Conservation (phyloP, 1,140 invertebrate genomes). For the Nasonia longicornis region DNA sequence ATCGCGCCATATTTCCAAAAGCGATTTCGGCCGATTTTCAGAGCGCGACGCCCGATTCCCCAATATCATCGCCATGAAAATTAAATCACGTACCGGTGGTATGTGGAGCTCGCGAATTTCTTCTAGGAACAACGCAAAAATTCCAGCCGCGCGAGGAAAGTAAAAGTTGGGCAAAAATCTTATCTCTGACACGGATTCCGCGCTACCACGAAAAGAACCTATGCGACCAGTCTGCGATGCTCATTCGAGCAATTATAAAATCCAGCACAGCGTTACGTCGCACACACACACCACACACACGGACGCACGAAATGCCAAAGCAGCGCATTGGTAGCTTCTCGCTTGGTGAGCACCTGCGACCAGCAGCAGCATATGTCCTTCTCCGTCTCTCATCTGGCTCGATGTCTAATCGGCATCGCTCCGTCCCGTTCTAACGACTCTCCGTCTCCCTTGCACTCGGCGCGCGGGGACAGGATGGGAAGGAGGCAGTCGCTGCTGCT, state of each 20-base stretch:
- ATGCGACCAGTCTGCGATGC: neutral
- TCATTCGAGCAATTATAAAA: conserved; percentile 29
- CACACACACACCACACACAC: neutral
- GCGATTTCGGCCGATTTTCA: no score
- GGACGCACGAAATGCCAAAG: neutral
- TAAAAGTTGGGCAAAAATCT: neutral
- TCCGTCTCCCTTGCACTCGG: neutral
- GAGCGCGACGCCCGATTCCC: no score
- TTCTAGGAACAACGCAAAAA: neutral
- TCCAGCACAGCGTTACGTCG: conserved; percentile 31
- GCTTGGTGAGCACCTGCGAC: conserved; percentile 18
- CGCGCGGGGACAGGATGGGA: neutral
- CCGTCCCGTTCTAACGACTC: neutral
- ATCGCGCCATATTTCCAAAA: no score
- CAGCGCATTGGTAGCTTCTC: conserved; percentile 3
- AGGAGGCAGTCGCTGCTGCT: neutral
- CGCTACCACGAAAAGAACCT: neutral
- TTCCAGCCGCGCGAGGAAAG: neutral
- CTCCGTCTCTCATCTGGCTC: neutral
- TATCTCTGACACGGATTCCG: conserved; percentile 22
- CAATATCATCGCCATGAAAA: no score
- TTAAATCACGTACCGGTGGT: no score
- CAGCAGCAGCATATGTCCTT: neutral
- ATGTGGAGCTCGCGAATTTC: no score
- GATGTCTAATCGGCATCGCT: conserved; percentile 12